These are phyloP conservation scores for Maccullochella peelii DNA, from an alignment of 2,113 vertebrate species.

Conservation along the genomic window DNA sequence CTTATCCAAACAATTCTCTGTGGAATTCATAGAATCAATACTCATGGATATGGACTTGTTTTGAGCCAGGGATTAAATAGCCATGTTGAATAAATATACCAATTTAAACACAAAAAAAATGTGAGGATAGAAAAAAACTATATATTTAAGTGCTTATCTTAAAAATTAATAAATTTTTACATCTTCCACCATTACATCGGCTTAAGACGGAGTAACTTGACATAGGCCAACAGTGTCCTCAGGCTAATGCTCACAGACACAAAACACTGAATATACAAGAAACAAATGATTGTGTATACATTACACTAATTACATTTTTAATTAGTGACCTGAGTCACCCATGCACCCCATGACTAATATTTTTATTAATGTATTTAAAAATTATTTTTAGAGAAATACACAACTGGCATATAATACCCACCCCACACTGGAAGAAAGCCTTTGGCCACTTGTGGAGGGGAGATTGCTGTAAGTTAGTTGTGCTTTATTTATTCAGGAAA, in stretches of 20 bases:
- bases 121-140: conserved; percentile 29
- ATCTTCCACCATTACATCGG: conserved; percentile 37
- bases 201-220: conserved; percentile 24
- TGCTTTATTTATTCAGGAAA: no score
- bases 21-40: conserved; percentile 71
- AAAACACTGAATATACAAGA: conserved; percentile 10
- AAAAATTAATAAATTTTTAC: conserved; percentile 47
- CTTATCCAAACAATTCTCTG: conserved; percentile 58
- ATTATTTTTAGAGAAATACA: background rate
- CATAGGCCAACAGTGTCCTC: conserved; percentile 11
- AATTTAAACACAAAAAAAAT: conserved; percentile 50
- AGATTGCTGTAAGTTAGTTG: no score
- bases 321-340: background rate
- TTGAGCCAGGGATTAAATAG: conserved; percentile 64
- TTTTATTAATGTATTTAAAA: background rate
- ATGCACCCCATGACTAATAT: background rate
- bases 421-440: background rate
- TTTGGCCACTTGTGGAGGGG: no score
- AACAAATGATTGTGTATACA: conserved; percentile 28
- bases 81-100: conserved; percentile 64
- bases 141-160: conserved; percentile 53
- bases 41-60: conserved; percentile 74
- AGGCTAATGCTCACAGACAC: conserved; percentile 35
- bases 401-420: background rate
- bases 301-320: no score